Percentiles rank a stretch among this genome's conserved stretches.
phyloP scores from a whole-genome alignment of 1,140 invertebrate species.

The Lethrus apterus region DNA sequence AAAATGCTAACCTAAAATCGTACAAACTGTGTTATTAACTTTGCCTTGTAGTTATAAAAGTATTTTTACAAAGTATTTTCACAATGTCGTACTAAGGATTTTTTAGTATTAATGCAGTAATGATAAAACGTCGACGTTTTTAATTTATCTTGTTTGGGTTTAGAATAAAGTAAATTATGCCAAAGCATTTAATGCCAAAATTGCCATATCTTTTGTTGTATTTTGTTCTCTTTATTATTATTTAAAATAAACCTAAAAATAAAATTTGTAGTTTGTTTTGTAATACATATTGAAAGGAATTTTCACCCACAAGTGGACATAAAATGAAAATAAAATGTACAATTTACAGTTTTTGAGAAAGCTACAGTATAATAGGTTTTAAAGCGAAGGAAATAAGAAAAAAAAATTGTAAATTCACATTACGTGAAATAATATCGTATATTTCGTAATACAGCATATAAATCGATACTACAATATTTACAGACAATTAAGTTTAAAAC shows the following conservation, averaged over 20 bases:
- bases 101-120: slow-evolving; percentile 5
- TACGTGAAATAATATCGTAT: too few relatives aligned
- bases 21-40: slow-evolving; percentile 28
- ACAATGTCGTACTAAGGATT: slow-evolving; percentile 22
- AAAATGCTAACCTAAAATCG: slow-evolving; percentile 15
- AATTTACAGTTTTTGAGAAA: too few relatives aligned
- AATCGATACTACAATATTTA: too few relatives aligned
- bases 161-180: slow-evolving; percentile 30
- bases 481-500: too few relatives aligned
- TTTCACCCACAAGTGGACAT: too few relatives aligned
- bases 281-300: too few relatives aligned
- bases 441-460: too few relatives aligned
- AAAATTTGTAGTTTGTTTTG: not conserved
- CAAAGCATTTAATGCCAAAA: slow-evolving; percentile 44
- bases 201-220: slow-evolving; percentile 41
- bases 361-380: too few relatives aligned
- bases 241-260: slow-evolving; percentile 12
- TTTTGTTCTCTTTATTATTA: slow-evolving; percentile 20
- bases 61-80: slow-evolving; percentile 41
- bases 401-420: too few relatives aligned
- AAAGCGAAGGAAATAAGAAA: too few relatives aligned
- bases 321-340: too few relatives aligned
- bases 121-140: slow-evolving; percentile 15
- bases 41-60: slow-evolving; percentile 36
- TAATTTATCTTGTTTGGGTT: slow-evolving; percentile 20